phyloP scores from a whole-genome alignment of 1,140 invertebrate genomes.

The Neomicropteryx cornuta region DNA sequence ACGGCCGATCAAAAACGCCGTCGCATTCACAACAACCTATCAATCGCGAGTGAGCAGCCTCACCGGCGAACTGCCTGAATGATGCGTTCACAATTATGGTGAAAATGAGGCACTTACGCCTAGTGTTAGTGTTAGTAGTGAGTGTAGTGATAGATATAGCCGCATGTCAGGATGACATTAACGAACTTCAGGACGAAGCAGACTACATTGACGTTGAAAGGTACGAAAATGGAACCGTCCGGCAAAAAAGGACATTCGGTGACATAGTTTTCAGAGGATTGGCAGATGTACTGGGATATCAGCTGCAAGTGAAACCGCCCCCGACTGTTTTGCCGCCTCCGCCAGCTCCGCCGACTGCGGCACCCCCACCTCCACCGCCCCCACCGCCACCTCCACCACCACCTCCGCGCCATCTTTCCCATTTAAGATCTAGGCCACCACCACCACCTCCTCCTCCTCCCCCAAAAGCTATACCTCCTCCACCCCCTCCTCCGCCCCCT shows the following conservation, averaged over 20 bases:
- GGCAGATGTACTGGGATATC: slow-evolving; percentile 35
- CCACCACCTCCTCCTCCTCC: slow-evolving; percentile 18
- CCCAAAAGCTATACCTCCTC: slow-evolving; percentile 13
- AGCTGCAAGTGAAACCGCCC: slow-evolving; percentile 30
- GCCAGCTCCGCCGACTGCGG: slow-evolving; percentile 24
- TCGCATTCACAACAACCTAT: too few species aligned
- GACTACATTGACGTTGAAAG: slow-evolving; percentile 12
- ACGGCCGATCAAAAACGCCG: slow-evolving; percentile 12
- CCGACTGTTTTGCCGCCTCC: slow-evolving; percentile 29
- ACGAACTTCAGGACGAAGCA: slow-evolving; percentile 2
- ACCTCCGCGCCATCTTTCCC: slow-evolving; percentile 9
- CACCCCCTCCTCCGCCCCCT: slow-evolving; percentile 5
- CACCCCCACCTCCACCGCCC: slow-evolving; percentile 16
- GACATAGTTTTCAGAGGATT: slow-evolving; percentile 36
- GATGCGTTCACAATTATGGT: too few species aligned
- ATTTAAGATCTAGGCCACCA: slow-evolving; percentile 14
- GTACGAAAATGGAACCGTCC: slow-evolving; percentile 25
- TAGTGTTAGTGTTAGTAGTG: too few species aligned
- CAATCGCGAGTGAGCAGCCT: too few species aligned
- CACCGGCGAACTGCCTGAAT: too few species aligned
- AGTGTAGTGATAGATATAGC: too few species aligned
- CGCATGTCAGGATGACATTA: neutral
- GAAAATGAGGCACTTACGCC: too few species aligned
- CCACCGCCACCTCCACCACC: slow-evolving; percentile 15
- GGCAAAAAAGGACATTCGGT: slow-evolving; percentile 36